Evolutionary conservation across 2,797 vertebrate species (phyloP), one percentile per base, ranked within the genome.

Genomic region (Centropyge bicolor): DNA sequence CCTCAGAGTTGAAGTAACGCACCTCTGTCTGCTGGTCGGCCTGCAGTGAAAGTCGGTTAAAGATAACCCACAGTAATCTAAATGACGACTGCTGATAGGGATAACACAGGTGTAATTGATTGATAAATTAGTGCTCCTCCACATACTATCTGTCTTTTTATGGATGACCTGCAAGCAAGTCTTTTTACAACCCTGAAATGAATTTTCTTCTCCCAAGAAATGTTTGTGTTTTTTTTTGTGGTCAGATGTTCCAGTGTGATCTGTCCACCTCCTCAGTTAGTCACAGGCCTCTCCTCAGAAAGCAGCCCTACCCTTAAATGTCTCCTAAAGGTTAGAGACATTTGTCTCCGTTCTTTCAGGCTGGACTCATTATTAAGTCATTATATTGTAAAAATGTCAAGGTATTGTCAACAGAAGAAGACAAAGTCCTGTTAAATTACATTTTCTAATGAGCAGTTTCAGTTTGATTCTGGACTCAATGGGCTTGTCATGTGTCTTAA

Each of bases 31-130:
- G 40, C 60, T 69, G 46, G 1, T 27, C 13, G 48, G 12, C 43
- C 2, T 9, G 40, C 20, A 36, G 59, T 76, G 59, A 62, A 57
- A 41, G 35, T 20, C 59, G 6, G 35, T 22, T 57, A 0, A 24
- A 75, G 72, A 85, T 88, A 76, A 90, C 68, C 16, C 8, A 0
- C 9, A 3, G 3, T 83, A 62, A 89, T 81, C 69, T 80, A 57
- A 43, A 70, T 65, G 8, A 22, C 68, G 5, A 0, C 70, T 16
- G 35, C 27, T 27, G 27, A 45, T 8, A 0, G 20, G 20, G 81
- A 90, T 88, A 88, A 86, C 61, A 17, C 49, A 3, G n/a, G n/a
- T 38, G 49, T 65, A 60, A 73, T 43, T 54, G 9, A 41, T 46
- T 79, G 64, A 79, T 82, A 81, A 78, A 65, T 31, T 27, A 22